Evolutionary conservation across 2,888 invertebrate species (phyloP), one percentile per base, ranked within the genome.

Genomic region (Glaucopsyche alexis): DNA sequence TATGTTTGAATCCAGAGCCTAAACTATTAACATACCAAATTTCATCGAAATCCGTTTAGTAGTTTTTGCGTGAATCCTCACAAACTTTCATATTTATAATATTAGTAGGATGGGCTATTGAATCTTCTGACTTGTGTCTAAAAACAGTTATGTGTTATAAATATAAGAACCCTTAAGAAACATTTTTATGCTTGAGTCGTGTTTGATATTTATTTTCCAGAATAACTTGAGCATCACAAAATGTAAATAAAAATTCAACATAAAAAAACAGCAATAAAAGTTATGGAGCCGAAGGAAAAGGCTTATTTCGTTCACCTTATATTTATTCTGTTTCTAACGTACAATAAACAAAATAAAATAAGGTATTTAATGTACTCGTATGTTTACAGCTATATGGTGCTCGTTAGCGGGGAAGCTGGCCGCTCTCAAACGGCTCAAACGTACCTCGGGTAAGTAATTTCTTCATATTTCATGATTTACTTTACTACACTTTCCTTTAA

Each of bases 391-490:
- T 78, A 83, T 84, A 81, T 84, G 85, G 81, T 87, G 90, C 87
- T 90, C 88, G 85, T 88, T 90, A 89, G 85, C 79, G 83, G 82
- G 80, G 83, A 82, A 81, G 84, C 80, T 84, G 79, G 80, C 81
- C 78, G 78, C 81, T 78, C 83, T 86, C 85, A 89, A 89, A 86
- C 85, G 87, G 77, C 83, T 86, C 81, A 91, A 90, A 82, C 88
- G 91, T 66, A 87, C 90, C 77, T 78, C 87, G 79, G 91, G 91
- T 89, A 81, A 86, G 84, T 81, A 81, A 71, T 45, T 19, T 60
- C 69, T 49, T 60, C 69, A 52, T 45, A 49, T 74, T 76, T 78
- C 75, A 67, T 66, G 49, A 71, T 72, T 55, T 55, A 55, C 55
- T 55, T 19, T 19, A 11, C 16, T 49, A 71, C 38, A 67, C 64